Evolutionary conservation across 2,113 vertebrate species (phyloP).

Genomic region (Rafetus swinhoei): DNA sequence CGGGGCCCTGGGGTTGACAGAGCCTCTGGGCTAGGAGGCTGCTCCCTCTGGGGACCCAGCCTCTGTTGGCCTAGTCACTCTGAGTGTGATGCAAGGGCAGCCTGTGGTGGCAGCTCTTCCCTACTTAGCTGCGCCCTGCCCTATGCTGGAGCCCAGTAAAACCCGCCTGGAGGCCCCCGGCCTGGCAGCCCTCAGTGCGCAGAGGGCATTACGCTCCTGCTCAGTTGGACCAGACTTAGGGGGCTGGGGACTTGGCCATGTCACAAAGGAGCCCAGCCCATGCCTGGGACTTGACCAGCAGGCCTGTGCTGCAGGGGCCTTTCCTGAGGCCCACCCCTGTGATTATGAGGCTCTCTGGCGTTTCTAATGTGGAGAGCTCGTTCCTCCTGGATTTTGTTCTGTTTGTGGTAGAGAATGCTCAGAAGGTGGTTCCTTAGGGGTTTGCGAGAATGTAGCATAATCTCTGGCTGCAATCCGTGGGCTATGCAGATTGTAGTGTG

Average conservation of each 20-base stretch:
- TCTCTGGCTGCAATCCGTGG: no score
- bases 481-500: no score
- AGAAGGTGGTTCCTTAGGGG: no score
- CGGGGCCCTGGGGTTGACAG: not conserved
- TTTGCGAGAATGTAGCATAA: no score
- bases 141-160: not conserved
- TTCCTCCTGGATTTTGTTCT: no score
- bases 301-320: not conserved
- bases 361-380: no score
- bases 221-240: not conserved
- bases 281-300: not conserved
- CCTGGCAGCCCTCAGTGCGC: not conserved
- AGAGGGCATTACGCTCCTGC: not conserved
- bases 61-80: not conserved
- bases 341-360: not conserved
- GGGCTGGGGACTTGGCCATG: not conserved
- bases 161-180: not conserved
- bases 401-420: no score
- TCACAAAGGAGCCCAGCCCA: not conserved
- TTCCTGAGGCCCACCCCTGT: not conserved
- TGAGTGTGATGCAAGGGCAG: not conserved
- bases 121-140: not conserved
- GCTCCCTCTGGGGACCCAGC: not conserved
- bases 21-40: not conserved
- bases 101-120: constrained; percentile 12